These are phyloP conservation scores for Anguilla pacifica DNA, from an alignment of 2,797 vertebrate genomes.

Conservation along the genomic window DNA sequence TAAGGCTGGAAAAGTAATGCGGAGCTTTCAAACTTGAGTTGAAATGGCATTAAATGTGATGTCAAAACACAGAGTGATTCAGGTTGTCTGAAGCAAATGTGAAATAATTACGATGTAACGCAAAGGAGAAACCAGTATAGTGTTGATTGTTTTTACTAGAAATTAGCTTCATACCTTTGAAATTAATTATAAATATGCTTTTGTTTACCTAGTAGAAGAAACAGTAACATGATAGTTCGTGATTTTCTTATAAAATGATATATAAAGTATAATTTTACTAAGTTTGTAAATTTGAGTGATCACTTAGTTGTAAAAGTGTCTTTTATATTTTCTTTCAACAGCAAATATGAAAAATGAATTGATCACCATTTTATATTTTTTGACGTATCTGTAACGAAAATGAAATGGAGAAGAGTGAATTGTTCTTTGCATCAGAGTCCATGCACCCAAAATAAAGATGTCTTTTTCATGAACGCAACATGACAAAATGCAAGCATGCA, in stretches of 20 bases:
- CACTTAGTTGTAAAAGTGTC: not conserved
- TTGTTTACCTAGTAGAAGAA: not conserved
- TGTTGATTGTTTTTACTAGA: not conserved
- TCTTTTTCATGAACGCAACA: slow-evolving; percentile 45
- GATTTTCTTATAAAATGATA: not conserved
- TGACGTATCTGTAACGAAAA: not conserved
- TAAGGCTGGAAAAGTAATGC: not conserved
- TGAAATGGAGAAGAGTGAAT: not conserved
- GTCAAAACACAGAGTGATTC: not conserved
- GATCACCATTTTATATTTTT: not conserved
- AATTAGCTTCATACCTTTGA: not conserved
- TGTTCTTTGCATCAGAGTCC: not conserved
- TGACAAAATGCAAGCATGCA: slow-evolving; percentile 44
- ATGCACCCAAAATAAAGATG: slow-evolving; percentile 43
- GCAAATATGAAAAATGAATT: not conserved
- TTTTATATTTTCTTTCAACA: not conserved
- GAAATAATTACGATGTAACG: slow-evolving; percentile 20
- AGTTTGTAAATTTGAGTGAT: not conserved
- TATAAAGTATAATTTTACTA: not conserved
- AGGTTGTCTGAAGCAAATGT: slow-evolving; percentile 20
- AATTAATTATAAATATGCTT: not conserved
- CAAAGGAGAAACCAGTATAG: not conserved
- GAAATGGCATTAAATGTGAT: not conserved
- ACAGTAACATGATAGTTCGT: not conserved
- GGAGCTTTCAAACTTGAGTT: not conserved